A percentile compares a stretch with the other conserved stretches of the same genome.
Evolutionary conservation across 2,113 vertebrate species (phyloP).

Genomic region (Athene cunicularia): DNA sequence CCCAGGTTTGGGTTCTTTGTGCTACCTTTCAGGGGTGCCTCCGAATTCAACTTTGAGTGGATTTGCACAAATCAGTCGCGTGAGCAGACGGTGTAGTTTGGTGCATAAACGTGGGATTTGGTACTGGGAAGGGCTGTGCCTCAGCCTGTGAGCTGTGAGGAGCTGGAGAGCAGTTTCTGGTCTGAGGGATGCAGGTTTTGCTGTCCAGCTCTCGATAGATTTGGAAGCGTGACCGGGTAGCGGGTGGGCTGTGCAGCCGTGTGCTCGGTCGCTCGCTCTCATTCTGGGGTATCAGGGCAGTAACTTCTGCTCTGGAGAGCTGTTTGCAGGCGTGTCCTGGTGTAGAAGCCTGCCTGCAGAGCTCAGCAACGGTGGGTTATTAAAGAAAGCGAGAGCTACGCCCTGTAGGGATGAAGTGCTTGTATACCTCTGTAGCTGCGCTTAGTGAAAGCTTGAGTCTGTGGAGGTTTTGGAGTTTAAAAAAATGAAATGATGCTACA

Average conservation of each 20-base stretch:
- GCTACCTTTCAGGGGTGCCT: neutral
- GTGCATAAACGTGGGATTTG: neutral
- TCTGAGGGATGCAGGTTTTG: neutral
- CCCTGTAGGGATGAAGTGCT: neutral
- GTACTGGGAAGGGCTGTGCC: no score
- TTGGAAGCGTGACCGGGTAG: neutral
- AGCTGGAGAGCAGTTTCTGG: neutral
- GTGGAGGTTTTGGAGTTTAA: neutral
- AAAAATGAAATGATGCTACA: fast-evolving
- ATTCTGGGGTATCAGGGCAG: fast-evolving
- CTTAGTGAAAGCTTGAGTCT: neutral
- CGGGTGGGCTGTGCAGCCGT: fast-evolving
- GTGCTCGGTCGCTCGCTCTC: fast-evolving
- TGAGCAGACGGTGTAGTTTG: neutral
- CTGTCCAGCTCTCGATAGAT: neutral
- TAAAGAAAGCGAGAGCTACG: neutral
- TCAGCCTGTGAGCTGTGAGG: neutral
- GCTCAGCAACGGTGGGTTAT: fast-evolving
- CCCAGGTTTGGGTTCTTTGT: neutral
- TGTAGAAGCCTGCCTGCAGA: fast-evolving
- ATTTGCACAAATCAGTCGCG: neutral
- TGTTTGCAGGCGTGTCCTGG: neutral
- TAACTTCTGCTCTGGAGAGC: neutral
- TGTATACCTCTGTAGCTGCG: neutral
- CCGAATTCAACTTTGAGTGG: neutral